Evolutionary conservation across 2,113 vertebrate species (phyloP).

Genomic region (Gallinago paraguaiae): DNA sequence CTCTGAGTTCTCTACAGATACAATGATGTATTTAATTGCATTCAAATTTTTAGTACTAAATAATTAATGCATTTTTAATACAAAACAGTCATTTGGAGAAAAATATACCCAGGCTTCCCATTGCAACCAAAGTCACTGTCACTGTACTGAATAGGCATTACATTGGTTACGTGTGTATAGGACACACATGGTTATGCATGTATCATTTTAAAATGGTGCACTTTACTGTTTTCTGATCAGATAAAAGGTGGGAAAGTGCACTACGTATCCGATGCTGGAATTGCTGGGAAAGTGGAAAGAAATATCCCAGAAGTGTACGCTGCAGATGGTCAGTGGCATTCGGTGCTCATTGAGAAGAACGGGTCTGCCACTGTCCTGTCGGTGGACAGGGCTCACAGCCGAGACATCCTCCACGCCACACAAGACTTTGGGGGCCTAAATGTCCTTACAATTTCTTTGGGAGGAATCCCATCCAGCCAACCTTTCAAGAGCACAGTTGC

Average conservation of each 20-base stretch:
- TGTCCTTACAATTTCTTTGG: conserved; percentile 90
- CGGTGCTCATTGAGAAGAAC: conserved; percentile 84
- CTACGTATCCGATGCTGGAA: conserved; percentile 90
- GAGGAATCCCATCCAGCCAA: conserved; percentile 84
- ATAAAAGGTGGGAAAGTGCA: conserved; percentile 91
- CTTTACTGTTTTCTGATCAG: conserved; percentile 61
- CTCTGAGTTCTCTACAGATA: not conserved
- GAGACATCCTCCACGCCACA: conserved; percentile 83
- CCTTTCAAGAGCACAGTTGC: conserved; percentile 79
- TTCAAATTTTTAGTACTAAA: not conserved
- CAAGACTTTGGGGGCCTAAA: conserved; percentile 92
- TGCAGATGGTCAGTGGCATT: conserved; percentile 94
- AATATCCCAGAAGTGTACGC: conserved; percentile 82
- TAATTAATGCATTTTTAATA: not conserved
- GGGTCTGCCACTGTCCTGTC: conserved; percentile 80
- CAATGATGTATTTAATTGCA: not conserved
- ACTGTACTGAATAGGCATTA: not conserved
- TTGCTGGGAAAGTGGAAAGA: conserved; percentile 92
- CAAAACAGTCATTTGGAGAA: not conserved
- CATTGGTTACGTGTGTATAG: rapidly evolving
- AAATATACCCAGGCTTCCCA: not conserved
- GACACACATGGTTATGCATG: not conserved
- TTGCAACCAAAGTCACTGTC: not conserved
- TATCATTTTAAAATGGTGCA: rapidly evolving
- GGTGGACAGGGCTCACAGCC: conserved; percentile 76